Conservation (phyloP, 2,888 invertebrate genomes). For the Balanococcus diminutus region DNA sequence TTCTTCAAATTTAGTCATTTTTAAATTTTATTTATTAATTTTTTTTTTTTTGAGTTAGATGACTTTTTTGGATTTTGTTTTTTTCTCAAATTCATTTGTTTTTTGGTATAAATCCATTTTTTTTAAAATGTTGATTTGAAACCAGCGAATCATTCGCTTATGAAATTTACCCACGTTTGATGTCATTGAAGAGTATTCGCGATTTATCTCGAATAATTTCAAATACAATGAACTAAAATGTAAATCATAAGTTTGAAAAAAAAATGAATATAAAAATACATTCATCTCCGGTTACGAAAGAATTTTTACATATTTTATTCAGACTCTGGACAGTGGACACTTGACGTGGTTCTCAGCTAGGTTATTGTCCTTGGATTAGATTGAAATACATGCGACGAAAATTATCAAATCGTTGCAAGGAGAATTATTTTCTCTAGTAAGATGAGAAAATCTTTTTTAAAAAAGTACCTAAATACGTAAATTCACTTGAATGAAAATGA, state of each 20-base stretch:
- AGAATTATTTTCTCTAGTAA: background rate
- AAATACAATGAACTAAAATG: background rate
- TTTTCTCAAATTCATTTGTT: no score
- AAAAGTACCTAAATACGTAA: background rate
- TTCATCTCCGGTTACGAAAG: background rate
- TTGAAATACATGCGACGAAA: background rate
- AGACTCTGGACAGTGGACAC: background rate
- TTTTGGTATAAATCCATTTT: no score
- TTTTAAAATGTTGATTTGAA: no score
- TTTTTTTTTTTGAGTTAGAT: no score
- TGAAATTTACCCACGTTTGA: no score
- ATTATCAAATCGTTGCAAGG: background rate
- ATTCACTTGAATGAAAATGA: background rate
- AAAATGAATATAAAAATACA: background rate
- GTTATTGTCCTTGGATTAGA: background rate
- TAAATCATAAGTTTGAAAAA: no score
- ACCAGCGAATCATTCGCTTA: background rate
- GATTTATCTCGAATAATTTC: background rate
- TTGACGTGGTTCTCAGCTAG: background rate
- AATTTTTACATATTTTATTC: background rate
- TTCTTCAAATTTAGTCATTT: no score
- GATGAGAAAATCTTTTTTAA: background rate
- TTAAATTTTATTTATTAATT: no score
- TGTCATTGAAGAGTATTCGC: background rate
- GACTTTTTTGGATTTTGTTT: no score